phyloP scores from a whole-genome alignment of 1,140 invertebrate genomes.

The Drosophila ohnishii region DNA sequence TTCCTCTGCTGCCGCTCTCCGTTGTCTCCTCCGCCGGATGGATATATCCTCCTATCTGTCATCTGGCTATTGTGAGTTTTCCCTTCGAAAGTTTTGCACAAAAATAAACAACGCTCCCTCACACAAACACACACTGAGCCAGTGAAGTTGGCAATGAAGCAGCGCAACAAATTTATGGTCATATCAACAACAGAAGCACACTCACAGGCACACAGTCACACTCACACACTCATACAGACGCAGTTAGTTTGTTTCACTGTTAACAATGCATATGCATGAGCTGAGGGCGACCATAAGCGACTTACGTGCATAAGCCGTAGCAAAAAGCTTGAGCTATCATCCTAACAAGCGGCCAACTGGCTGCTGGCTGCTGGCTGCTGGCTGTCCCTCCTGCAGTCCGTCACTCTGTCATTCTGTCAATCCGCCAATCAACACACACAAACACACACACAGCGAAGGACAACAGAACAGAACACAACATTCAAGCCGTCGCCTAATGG shows the following conservation, averaged over 20 bases:
- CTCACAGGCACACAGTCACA: conserved; percentile 8
- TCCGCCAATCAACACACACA: conserved; percentile 37
- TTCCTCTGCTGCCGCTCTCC: neutral
- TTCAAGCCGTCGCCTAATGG: conserved; percentile 16
- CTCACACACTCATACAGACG: conserved; percentile 7
- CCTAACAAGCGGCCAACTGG: conserved; percentile 55
- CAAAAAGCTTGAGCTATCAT: conserved; percentile 71
- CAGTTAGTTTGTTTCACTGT: conserved; percentile 49
- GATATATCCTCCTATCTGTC: conserved; percentile 42
- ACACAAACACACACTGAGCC: conserved; percentile 5
- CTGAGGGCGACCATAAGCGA: conserved; percentile 75
- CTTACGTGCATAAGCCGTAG: conserved; percentile 74
- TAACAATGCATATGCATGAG: conserved; percentile 56
- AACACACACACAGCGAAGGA: neutral
- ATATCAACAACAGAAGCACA: conserved; percentile 62
- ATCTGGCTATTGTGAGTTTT: conserved; percentile 75
- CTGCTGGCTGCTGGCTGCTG: conserved; percentile 1
- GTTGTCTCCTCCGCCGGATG: conserved; percentile 5
- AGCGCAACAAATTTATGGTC: conserved; percentile 71
- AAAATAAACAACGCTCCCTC: conserved; percentile 45
- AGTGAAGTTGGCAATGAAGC: conserved; percentile 59
- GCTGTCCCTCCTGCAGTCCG: conserved; percentile 14
- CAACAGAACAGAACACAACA: conserved; percentile 1
- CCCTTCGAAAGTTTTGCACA: conserved; percentile 64
- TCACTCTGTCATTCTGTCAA: conserved; percentile 34